Percentiles rank a stretch among this genome's conserved stretches.
Evolutionary conservation across 2,797 vertebrate species (phyloP).

Genomic region (Valencia hispanica): DNA sequence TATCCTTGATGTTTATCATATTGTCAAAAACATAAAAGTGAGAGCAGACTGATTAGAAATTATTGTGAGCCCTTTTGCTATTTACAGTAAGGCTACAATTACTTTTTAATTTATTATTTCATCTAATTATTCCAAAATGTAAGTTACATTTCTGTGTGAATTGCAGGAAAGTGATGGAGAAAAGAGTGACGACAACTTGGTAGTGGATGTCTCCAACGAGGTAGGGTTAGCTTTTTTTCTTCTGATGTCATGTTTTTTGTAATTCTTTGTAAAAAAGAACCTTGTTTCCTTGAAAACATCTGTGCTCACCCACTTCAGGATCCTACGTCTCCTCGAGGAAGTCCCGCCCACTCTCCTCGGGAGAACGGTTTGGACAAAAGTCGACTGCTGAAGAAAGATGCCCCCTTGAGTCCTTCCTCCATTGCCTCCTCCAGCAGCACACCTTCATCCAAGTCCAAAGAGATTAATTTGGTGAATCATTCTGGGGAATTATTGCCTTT

Average conservation of each 20-base stretch:
- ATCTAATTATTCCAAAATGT: neutral
- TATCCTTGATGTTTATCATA: conserved; percentile 1
- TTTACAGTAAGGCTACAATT: neutral
- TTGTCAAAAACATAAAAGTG: neutral
- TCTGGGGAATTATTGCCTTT: conserved; percentile 26
- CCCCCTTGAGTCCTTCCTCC: conserved; percentile 92
- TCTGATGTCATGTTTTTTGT: fast-evolving
- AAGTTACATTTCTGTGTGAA: conserved; percentile 10
- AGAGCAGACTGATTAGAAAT: too few relatives aligned
- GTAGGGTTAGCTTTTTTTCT: conserved; percentile 62
- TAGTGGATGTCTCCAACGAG: conserved; percentile 96
- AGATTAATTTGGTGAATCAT: conserved; percentile 83
- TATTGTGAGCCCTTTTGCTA: neutral
- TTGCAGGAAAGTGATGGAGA: conserved; percentile 94
- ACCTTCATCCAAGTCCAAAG: conserved; percentile 96
- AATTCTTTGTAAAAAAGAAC: neutral
- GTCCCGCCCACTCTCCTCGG: conserved; percentile 91
- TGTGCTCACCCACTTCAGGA: conserved; percentile 76
- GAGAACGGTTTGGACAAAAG: conserved; percentile 94
- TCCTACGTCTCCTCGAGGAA: conserved; percentile 89
- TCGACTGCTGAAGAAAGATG: conserved; percentile 89
- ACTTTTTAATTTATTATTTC: neutral
- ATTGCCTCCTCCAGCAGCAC: conserved; percentile 96
- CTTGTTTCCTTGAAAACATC: neutral
- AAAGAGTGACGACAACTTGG: conserved; percentile 93